These are phyloP conservation scores for Onthophagus taurus DNA, from an alignment of 1,140 invertebrate species.

Conservation along the genomic window DNA sequence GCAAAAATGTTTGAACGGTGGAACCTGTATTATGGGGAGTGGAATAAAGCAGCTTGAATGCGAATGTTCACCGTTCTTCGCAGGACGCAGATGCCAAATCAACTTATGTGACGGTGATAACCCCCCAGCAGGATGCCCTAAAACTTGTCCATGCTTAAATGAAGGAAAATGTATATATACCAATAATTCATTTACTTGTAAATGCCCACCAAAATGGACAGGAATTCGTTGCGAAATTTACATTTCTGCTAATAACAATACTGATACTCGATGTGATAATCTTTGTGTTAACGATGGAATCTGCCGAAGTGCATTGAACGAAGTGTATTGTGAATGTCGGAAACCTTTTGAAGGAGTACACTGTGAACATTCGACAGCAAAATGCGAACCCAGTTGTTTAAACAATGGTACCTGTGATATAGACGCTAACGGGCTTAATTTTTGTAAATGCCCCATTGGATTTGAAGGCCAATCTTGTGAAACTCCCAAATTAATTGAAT, in stretches of 20 bases:
- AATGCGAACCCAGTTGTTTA: slow-evolving; percentile 49
- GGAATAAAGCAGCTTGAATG: slow-evolving; percentile 38
- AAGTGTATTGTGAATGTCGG: slow-evolving; percentile 8
- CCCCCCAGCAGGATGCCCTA: slow-evolving; percentile 12
- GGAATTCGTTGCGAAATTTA: slow-evolving; percentile 43
- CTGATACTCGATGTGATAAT: neutral
- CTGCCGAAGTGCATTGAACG: neutral
- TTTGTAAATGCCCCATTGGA: slow-evolving; percentile 29
- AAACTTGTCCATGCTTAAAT: slow-evolving; percentile 19
- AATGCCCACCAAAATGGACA: slow-evolving; percentile 41
- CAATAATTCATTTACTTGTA: slow-evolving; percentile 32
- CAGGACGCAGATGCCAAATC: slow-evolving; percentile 40
- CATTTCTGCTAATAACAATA: neutral
- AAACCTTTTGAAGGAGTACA: slow-evolving; percentile 15
- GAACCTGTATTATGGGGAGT: slow-evolving; percentile 32
- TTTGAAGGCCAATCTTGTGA: slow-evolving; percentile 11
- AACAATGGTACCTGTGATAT: slow-evolving; percentile 47
- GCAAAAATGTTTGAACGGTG: slow-evolving; percentile 48
- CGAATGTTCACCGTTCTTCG: slow-evolving; percentile 37
- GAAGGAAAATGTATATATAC: slow-evolving; percentile 25
- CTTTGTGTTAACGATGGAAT: slow-evolving; percentile 2
- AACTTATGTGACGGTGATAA: slow-evolving; percentile 20
- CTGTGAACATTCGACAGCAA: slow-evolving; percentile 41
- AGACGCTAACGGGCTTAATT: slow-evolving; percentile 38
- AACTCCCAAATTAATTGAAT: slow-evolving; percentile 1